A percentile compares a stretch with the other conserved stretches of the same genome.
Conservation (phyloP, 2,888 invertebrate species). For the Parascotia fuliginaria region DNA sequence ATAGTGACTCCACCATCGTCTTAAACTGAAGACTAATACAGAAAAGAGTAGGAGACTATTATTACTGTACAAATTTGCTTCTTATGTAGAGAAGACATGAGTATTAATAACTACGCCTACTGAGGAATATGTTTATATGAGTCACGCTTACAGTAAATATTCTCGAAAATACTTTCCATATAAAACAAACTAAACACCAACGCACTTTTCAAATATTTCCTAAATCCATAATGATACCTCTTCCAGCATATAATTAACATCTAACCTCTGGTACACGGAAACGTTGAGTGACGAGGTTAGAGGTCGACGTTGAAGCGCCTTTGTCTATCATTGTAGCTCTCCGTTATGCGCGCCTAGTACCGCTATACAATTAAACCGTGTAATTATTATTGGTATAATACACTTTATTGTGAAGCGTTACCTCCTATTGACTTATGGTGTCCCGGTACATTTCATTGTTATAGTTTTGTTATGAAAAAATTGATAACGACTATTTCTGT, state of each 20-base stretch:
- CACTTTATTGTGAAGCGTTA: conserved; percentile 34
- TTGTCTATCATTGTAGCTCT: conserved; percentile 54
- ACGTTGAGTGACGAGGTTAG: conserved; percentile 58
- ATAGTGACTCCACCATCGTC: too few relatives aligned
- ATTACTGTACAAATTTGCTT: too few relatives aligned
- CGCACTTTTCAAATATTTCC: conserved; percentile 7
- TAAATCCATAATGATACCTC: conserved; percentile 19
- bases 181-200: not conserved
- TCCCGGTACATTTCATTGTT: not conserved
- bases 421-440: conserved; percentile 16
- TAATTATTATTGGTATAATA: conserved; percentile 63
- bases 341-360: conserved; percentile 59
- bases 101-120: too few relatives aligned
- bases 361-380: conserved; percentile 57
- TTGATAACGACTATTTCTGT: too few relatives aligned
- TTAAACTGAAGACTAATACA: too few relatives aligned
- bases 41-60: too few relatives aligned
- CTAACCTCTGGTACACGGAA: conserved; percentile 50
- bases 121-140: too few relatives aligned
- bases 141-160: too few relatives aligned
- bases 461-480: too few relatives aligned
- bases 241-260: conserved; percentile 47
- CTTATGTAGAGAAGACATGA: too few relatives aligned
- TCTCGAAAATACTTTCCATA: not conserved
- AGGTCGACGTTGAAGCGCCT: conserved; percentile 52